These are phyloP conservation scores for Brachyhypopomus occidentalis DNA, from an alignment of 2,113 vertebrate genomes.

Conservation along the genomic window DNA sequence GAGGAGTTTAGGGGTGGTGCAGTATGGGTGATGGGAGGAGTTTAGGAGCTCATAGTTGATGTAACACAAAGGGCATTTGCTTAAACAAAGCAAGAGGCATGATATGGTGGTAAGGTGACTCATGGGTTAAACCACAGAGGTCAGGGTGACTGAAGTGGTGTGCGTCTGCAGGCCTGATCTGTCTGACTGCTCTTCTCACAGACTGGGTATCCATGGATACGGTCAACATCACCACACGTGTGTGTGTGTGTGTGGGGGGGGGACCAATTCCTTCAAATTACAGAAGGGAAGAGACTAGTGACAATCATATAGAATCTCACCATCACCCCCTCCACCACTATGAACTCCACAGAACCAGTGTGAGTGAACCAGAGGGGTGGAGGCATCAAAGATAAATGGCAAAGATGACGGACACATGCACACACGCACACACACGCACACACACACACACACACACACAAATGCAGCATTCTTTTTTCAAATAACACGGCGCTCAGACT, in stretches of 20 bases:
- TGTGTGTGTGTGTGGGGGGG: no score
- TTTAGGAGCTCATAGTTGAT: not conserved
- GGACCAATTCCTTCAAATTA: no score
- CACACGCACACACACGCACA: slow-evolving; percentile 46
- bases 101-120: not conserved
- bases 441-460: slow-evolving; percentile 53
- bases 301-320: not conserved
- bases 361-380: slow-evolving; percentile 34
- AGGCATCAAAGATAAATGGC: slow-evolving; percentile 61
- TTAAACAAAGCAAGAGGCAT: not conserved
- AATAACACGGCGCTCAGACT: slow-evolving; percentile 69
- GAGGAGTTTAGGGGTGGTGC: no score
- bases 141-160: slow-evolving; percentile 25
- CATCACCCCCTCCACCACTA: not conserved
- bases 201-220: no score
- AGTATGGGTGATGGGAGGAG: not conserved
- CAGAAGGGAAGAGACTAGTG: not conserved
- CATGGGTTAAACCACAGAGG: slow-evolving; percentile 55
- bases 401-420: slow-evolving; percentile 72
- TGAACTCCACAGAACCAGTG: not conserved
- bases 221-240: no score
- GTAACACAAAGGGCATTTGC: not conserved
- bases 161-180: no score
- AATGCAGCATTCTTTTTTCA: slow-evolving; percentile 88
- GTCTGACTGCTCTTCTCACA: no score